Evolutionary conservation across 2,113 vertebrate species (phyloP).

Genomic region (Mastomys coucha): DNA sequence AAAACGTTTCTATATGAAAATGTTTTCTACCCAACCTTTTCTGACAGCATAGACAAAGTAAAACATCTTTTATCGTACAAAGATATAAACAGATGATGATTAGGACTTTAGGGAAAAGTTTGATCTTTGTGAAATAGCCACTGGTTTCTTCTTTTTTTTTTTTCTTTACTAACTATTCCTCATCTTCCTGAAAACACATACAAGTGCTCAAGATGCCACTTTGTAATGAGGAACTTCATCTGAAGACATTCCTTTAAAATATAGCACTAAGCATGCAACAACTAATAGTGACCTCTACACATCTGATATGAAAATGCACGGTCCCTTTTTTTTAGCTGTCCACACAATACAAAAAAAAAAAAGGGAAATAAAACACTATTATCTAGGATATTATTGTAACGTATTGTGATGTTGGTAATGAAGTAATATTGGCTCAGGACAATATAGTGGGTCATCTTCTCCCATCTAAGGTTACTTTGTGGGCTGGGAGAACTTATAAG

Average conservation of each 20-base stretch:
- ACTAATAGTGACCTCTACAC: not conserved
- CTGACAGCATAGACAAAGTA: not conserved
- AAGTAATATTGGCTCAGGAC: not conserved
- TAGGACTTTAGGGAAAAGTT: constrained; percentile 34
- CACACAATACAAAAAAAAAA: not conserved
- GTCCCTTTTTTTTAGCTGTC: not conserved
- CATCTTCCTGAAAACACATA: not conserved
- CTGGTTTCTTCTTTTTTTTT: not conserved
- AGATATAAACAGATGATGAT: not conserved
- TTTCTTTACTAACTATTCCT: not conserved
- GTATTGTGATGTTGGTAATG: not conserved
- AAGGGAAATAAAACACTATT: not conserved
- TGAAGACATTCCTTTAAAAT: not conserved
- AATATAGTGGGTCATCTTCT: not conserved
- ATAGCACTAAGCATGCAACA: not conserved
- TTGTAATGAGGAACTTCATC: not conserved
- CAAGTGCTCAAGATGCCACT: not conserved
- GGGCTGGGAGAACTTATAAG: not conserved
- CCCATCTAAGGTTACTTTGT: not conserved
- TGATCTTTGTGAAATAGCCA: not conserved
- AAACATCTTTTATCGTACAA: not conserved
- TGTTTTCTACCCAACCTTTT: not conserved
- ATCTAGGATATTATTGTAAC: not conserved
- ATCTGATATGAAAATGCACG: constrained; percentile 20
- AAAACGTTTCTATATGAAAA: not conserved